Percentiles rank a stretch among this genome's conserved stretches.
These are phyloP conservation scores for Mastomys coucha DNA, from an alignment of 2,113 vertebrate genomes.

Conservation along the genomic window DNA sequence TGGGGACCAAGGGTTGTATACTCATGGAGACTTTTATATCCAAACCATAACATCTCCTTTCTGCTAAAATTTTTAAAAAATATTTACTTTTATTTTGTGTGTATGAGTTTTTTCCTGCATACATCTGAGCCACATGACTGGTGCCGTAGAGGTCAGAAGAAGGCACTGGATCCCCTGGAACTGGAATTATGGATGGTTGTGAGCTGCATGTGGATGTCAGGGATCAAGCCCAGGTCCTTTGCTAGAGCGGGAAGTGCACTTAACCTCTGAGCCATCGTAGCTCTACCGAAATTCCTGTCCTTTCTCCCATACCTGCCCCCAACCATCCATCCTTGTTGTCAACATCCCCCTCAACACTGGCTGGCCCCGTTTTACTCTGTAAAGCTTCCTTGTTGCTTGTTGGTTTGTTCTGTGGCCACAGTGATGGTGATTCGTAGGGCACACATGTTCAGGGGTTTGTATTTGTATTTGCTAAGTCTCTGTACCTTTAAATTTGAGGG, in stretches of 20 bases:
- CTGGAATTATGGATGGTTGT: background rate
- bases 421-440: background rate
- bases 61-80: background rate
- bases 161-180: background rate
- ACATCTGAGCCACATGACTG: background rate
- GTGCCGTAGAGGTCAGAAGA: background rate
- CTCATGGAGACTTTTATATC: background rate
- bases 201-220: background rate
- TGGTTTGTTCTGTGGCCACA: background rate
- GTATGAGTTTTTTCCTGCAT: background rate
- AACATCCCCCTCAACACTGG: background rate
- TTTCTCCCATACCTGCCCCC: background rate
- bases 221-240: background rate
- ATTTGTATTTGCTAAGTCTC: background rate
- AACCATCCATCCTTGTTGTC: background rate
- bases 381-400: background rate
- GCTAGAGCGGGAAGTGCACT: background rate
- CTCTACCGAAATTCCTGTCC: background rate
- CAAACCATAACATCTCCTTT: background rate
- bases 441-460: background rate
- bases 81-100: background rate
- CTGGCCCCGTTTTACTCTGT: background rate
- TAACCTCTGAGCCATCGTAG: background rate
- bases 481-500: conserved; percentile 19
- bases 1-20: too few relatives aligned